phyloP scores from a whole-genome alignment of 2,888 invertebrate species.

The Leucoptera coffeella region DNA sequence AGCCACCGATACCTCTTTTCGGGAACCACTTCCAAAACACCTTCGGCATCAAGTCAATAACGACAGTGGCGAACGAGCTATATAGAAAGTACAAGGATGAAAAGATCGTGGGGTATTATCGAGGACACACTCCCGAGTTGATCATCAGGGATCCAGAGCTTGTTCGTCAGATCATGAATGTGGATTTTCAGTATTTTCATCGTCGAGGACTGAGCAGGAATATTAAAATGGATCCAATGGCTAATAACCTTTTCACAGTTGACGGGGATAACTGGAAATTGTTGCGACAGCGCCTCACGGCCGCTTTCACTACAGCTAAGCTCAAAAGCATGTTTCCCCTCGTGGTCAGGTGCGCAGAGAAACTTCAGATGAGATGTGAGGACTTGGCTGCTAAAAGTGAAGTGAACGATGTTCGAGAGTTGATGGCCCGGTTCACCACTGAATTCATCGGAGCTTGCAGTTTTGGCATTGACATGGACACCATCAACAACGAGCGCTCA shows the following conservation, averaged over 20 bases:
- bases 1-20: conserved; percentile 17
- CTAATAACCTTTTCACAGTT: conserved; percentile 3
- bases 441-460: conserved; percentile 6
- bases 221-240: conserved; percentile 2
- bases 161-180: conserved; percentile 2
- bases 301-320: conserved; percentile 5
- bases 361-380: conserved; percentile 1
- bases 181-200: conserved; percentile 4
- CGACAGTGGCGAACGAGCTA: conserved; percentile 1
- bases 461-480: conserved; percentile 5
- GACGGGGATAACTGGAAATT: conserved; percentile 5
- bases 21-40: conserved; percentile 18
- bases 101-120: conserved; percentile 4
- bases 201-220: conserved; percentile 3
- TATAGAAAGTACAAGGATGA: conserved; percentile 3
- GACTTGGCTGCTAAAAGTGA: background rate
- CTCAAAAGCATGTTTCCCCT: conserved; percentile 5
- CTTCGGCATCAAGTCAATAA: conserved; percentile 11
- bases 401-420: conserved; percentile 4
- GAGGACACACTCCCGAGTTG: conserved; percentile 4
- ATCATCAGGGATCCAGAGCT: conserved; percentile 5
- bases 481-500: conserved; percentile 5
- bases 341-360: conserved; percentile 4
- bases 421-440: conserved; percentile 7
- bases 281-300: conserved; percentile 4